Conservation (phyloP, 1,140 invertebrate genomes). For the Trachymyrmex septentrionalis region DNA sequence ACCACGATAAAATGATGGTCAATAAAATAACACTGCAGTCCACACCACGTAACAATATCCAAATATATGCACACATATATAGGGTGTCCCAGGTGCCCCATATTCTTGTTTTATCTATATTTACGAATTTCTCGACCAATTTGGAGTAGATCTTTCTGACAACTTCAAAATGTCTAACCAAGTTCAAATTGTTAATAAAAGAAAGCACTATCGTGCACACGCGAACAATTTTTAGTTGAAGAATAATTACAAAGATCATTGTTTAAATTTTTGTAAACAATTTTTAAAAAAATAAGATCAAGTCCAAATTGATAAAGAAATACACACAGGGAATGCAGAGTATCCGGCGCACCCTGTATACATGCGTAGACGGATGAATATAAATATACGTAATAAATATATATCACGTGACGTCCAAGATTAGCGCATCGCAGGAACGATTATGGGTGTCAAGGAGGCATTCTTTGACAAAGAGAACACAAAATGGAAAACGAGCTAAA, state of each 20-base stretch:
- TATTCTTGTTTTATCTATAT: constrained; percentile 15
- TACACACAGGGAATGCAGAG: not conserved
- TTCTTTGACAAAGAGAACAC: constrained; percentile 73
- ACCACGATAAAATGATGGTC: constrained; percentile 67
- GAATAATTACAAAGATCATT: not conserved
- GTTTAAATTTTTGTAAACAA: not conserved
- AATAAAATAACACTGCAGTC: constrained; percentile 76
- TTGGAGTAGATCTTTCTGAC: constrained; percentile 6
- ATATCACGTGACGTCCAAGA: constrained; percentile 80
- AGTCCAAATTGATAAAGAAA: constrained; percentile 7
- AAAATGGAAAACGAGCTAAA: constrained; percentile 67
- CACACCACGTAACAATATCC: constrained; percentile 76
- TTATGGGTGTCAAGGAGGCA: constrained; percentile 76
- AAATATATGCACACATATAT: constrained; percentile 72
- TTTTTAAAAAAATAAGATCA: too few relatives aligned
- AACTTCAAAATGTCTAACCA: not conserved
- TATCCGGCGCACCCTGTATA: constrained; percentile 58
- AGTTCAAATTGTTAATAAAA: not conserved
- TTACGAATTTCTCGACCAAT: constrained; percentile 36
- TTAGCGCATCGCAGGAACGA: constrained; percentile 81
- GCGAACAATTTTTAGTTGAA: not conserved
- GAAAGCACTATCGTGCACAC: not conserved
- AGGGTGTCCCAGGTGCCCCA: constrained; percentile 39
- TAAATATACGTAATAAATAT: constrained; percentile 68
- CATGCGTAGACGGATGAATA: constrained; percentile 66